A percentile compares a stretch with the other conserved stretches of the same genome.
Conservation (phyloP, 2,113 vertebrate species). For the Calidris pugnax region DNA sequence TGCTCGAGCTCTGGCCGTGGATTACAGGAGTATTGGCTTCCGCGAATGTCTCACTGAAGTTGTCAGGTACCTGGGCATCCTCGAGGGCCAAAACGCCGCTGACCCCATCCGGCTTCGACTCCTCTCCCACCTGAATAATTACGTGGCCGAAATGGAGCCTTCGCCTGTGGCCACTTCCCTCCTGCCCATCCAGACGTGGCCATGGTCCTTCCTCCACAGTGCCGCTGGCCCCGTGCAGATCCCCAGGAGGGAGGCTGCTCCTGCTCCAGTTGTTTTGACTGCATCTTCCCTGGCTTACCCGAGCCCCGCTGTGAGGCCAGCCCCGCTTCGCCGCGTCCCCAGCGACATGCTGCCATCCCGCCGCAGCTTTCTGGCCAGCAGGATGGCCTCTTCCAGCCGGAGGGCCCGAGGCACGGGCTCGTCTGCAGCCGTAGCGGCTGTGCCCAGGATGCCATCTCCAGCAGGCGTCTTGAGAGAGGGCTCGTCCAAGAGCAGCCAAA, state of each 20-base stretch:
- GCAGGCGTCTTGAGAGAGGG: slow-evolving; percentile 18
- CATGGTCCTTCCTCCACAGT: slow-evolving; percentile 85
- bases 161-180: slow-evolving; percentile 72
- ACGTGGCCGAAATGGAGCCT: slow-evolving; percentile 89
- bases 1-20: slow-evolving; percentile 86
- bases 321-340: slow-evolving; percentile 68
- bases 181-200: slow-evolving; percentile 84
- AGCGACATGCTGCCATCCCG: slow-evolving; percentile 56
- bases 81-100: slow-evolving; percentile 81
- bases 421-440: slow-evolving; percentile 52
- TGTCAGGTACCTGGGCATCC: slow-evolving; percentile 87
- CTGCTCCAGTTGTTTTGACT: slow-evolving; percentile 57
- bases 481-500: slow-evolving; percentile 73
- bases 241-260: slow-evolving; percentile 77
- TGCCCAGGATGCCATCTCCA: slow-evolving; percentile 62
- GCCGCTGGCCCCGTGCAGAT: slow-evolving; percentile 47
- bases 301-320: slow-evolving; percentile 69
- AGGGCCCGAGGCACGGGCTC: slow-evolving; percentile 64
- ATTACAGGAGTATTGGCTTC: slow-evolving; percentile 94
- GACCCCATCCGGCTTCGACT: slow-evolving; percentile 89
- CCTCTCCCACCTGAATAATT: slow-evolving; percentile 92
- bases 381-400: slow-evolving; percentile 63
- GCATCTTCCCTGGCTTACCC: slow-evolving; percentile 81
- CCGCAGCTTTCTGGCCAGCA: slow-evolving; percentile 58
- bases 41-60: slow-evolving; percentile 94